Percentiles rank a stretch among this genome's conserved stretches.
Evolutionary conservation across 2,113 vertebrate species (phyloP).

Genomic region (Bubalus kerabau): DNA sequence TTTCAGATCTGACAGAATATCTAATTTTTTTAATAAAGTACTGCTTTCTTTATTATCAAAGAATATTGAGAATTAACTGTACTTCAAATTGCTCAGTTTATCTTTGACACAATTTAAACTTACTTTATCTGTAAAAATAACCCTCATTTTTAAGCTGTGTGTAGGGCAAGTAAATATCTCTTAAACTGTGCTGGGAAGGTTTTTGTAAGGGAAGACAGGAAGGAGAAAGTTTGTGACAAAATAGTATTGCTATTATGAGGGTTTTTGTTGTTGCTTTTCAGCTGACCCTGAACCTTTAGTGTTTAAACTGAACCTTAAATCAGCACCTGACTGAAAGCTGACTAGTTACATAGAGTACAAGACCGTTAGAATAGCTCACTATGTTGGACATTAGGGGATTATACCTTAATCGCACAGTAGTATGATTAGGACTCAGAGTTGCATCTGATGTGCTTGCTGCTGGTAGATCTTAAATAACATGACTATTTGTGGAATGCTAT

Average conservation of each 20-base stretch:
- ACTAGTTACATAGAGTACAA: background rate
- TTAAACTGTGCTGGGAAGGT: background rate
- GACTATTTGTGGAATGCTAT: background rate
- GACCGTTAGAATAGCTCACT: background rate
- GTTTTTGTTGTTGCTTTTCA: background rate
- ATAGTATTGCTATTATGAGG: background rate
- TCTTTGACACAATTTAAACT: background rate
- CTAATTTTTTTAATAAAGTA: background rate
- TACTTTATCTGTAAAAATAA: background rate
- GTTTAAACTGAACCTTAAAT: slow-evolving; percentile 7
- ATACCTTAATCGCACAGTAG: background rate
- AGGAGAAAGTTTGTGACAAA: background rate
- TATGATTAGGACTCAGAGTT: background rate
- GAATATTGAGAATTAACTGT: background rate
- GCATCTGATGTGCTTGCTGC: background rate
- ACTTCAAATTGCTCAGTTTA: background rate
- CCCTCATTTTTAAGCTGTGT: background rate
- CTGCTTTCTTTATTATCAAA: background rate
- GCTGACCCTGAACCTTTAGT: background rate
- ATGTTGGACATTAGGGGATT: background rate
- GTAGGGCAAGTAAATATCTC: background rate
- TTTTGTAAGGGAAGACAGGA: background rate
- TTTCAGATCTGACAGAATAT: background rate
- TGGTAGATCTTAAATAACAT: background rate
- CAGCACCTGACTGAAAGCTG: background rate